Base-by-base conservation (phyloP, 2,888 invertebrate genomes). In the Suillia variegata region DNA sequence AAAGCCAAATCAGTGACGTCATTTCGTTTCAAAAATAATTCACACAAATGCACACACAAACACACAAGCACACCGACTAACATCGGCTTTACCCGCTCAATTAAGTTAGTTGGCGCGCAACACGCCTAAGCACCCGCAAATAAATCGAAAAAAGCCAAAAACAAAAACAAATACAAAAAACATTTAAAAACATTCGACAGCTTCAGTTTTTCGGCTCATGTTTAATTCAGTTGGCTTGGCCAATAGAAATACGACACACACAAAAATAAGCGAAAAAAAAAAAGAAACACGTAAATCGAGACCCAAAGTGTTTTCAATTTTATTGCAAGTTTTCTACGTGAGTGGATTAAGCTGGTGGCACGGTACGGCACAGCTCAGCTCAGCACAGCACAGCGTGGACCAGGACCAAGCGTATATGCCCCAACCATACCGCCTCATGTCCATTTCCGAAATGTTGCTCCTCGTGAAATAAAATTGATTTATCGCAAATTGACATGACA, bases 251-350 rank as follows among this genome's bases (percentile, higher is more conserved):
- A n/a, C n/a, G n/a, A n/a, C n/a, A n/a, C n/a, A n/a, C n/a, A n/a
- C n/a, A n/a, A n/a, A n/a, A n/a, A n/a, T n/a, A n/a, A n/a, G n/a
- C n/a, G n/a, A n/a, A n/a, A n/a, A n/a, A n/a, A n/a, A n/a, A n/a
- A 0, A 24, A 20, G n/a, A n/a, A n/a, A n/a, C n/a, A n/a, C n/a
- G n/a, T n/a, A n/a, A n/a, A n/a, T n/a, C n/a, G 24, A 48, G 49
- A 56, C 8, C 22, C 42, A 48, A 58, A 58, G 18, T 50, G 34
- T 53, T 52, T 58, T 53, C 51, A 51, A 53, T 45, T 52, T 52
- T 48, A 53, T 47, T 21, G 34, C 53, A 49, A 22, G 50, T 58
- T 53, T 21, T 58, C 24, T 53, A 54, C 54, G 58, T 58, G 54
- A 33, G 49, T 48, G 49, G 47, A 10, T 34, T 13, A 53, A 13